phyloP scores from a whole-genome alignment of 2,888 invertebrate genomes.

The Pyrrhia umbra region DNA sequence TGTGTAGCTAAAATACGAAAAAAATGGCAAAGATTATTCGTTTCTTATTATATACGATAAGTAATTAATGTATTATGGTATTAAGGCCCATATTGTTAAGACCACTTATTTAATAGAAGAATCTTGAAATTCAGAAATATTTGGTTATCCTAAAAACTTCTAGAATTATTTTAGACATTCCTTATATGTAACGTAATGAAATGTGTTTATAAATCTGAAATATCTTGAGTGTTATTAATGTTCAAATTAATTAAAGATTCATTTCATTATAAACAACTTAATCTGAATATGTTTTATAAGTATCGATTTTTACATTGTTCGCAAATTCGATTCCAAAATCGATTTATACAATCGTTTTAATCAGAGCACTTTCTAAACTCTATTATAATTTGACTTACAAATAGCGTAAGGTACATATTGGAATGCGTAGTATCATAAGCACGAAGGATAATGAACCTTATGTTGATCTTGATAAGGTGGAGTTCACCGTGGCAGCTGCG shows the following conservation, averaged over 20 bases:
- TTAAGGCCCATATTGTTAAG: not conserved
- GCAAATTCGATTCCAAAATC: slow-evolving; percentile 5
- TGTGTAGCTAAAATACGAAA: not conserved
- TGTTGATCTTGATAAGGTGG: not conserved
- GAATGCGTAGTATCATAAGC: slow-evolving; percentile 49
- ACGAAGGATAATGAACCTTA: slow-evolving; percentile 55
- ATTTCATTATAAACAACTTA: not conserved
- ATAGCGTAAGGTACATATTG: slow-evolving; percentile 45
- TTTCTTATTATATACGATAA: not conserved
- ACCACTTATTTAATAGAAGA: not conserved
- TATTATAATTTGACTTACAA: slow-evolving; percentile 31
- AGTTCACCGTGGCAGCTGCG: slow-evolving; percentile 70
- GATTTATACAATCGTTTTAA: not conserved
- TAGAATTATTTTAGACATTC: not conserved
- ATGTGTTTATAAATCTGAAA: not conserved
- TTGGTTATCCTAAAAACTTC: not conserved
- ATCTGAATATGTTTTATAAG: not conserved
- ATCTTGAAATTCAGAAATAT: not conserved
- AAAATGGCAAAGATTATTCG: not conserved
- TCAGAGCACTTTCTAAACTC: not conserved
- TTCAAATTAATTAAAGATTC: not conserved
- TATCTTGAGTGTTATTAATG: not conserved
- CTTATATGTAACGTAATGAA: not conserved
- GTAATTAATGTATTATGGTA: not conserved
- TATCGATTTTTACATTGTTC: no score